Evolutionary conservation across 2,113 vertebrate genomes (phyloP), one percentile per base, ranked within the genome.

Genomic region (Myiagra hebetior): DNA sequence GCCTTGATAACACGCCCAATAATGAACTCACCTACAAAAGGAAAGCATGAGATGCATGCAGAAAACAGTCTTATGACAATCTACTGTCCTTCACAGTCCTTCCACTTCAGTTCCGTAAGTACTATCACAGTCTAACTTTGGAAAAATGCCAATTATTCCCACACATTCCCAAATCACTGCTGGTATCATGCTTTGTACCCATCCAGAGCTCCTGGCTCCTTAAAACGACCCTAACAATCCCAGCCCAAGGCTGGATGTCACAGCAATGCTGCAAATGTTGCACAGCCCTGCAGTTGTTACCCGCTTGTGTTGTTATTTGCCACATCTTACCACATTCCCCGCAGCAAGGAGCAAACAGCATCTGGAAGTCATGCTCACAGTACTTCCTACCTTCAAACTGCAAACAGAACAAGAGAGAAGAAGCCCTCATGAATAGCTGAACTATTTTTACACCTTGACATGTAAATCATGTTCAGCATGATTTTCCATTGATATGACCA

Each of bases 341-440:
- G 0, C 98, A 98, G 97, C 98, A 98, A 1, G 98, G 98, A 76
- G 98, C 98, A 96, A 98, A 98, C 57, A 98, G 97, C 98, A 98
- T 98, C 74, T 98, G 98, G 67, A 98, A 98, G 89, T 98, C 98
- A 13, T 98, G 98, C 49, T 98, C 98, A 4, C 98, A 98, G 89
- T 98, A 98, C 86, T 98, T 98, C 73, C 98, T 95, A 39, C 98
- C 98, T 97, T 98, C 98, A 41, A 98, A 98, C 98, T 98, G 94
- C 42, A 85, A 92, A 60, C 8, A 41, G 93, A 84, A 85, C 12
- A 33, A 94, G 67, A 82, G 17, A 97, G 46, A 87, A 76, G 63
- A 26, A 83, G 30, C 15, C 60, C 18, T 63, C 24, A 5, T 91
- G 49, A 94, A 75, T 46, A 85, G 82, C 31, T 26, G n/a, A 92